Conservation (phyloP, 2,888 invertebrate species). For the Leucophenga montana region DNA sequence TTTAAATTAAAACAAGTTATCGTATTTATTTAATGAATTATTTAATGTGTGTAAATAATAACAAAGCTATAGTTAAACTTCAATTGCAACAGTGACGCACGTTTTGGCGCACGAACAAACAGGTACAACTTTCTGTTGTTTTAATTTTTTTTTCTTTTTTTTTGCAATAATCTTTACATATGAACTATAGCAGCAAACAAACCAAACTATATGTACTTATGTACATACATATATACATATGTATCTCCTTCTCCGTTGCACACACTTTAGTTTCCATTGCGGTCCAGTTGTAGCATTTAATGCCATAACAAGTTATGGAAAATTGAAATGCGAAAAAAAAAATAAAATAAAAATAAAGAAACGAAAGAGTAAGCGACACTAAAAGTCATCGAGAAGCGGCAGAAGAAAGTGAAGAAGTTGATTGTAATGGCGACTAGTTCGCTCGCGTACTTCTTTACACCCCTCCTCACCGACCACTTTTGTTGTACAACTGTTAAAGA, state of each 20-base stretch:
- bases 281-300: slow-evolving; percentile 16
- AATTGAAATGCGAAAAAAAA: slow-evolving; percentile 12
- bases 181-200: neutral
- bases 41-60: too few relatives aligned
- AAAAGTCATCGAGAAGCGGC: neutral
- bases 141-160: slow-evolving; percentile 6
- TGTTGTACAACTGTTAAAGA: neutral
- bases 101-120: neutral
- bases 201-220: neutral
- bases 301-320: slow-evolving; percentile 13
- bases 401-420: slow-evolving; percentile 23
- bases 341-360: slow-evolving; percentile 6
- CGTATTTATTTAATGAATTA: too few relatives aligned
- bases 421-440: slow-evolving; percentile 10
- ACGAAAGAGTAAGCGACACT: slow-evolving; percentile 5
- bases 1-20: too few relatives aligned
- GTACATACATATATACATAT: too few relatives aligned
- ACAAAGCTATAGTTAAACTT: too few relatives aligned
- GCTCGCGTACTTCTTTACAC: neutral
- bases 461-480: neutral
- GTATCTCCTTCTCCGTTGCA: neutral
- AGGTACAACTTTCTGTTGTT: slow-evolving; percentile 15
- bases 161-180: slow-evolving; percentile 6
- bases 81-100: neutral
- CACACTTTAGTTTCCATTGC: neutral